Base-by-base conservation (phyloP, 2,797 vertebrate genomes). In the Hydrolagus colliei region DNA sequence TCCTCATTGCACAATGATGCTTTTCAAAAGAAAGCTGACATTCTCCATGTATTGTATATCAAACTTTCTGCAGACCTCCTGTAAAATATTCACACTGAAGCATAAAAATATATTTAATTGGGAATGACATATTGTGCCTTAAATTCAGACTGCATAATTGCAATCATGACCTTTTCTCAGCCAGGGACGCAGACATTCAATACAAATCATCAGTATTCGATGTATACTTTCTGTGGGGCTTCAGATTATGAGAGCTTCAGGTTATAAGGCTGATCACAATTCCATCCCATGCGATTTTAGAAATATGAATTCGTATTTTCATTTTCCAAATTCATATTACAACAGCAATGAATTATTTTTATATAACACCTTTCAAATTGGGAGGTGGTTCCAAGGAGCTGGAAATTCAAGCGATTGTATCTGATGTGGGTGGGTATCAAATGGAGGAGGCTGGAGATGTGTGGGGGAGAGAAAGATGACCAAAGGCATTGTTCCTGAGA, bases 11-110 rank as follows among this genome's bases (percentile, higher is more conserved):
- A 80, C 1, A 13, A 16, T 65, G n/a, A 59, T 32, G n/a, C n/a
- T 20, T 32, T 68, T 84, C 79, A 52, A 84, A 84, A 71, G 79
- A 27, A 52, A 67, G 16, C 65, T 71, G 65, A 84, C 18, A 13
- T 41, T 84, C n/a, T 35, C 7, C 16, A n/a, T 84, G 32, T 52
- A 67, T n/a, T 16, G 35, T 68, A 84, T 18, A 71, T 35, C 65
- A 84, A 52, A 84, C 65, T 71, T 84, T 84, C 79, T 68, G 18
- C 88, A 87, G 86, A 86, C 72, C 72, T 86, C 75, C 13, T 22
- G 87, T 88, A 88, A 79, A 88, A 87, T 86, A 87, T 86, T 89
- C 87, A 86, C 85, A 73, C 84, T 77, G 74, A 6, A n/a, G 32
- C 9, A 87, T 88, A 87, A 87, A 85, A 59, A 73, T 22, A 61